Base-by-base conservation (phyloP, 2,888 invertebrate species). In the Apamea epomidion region DNA sequence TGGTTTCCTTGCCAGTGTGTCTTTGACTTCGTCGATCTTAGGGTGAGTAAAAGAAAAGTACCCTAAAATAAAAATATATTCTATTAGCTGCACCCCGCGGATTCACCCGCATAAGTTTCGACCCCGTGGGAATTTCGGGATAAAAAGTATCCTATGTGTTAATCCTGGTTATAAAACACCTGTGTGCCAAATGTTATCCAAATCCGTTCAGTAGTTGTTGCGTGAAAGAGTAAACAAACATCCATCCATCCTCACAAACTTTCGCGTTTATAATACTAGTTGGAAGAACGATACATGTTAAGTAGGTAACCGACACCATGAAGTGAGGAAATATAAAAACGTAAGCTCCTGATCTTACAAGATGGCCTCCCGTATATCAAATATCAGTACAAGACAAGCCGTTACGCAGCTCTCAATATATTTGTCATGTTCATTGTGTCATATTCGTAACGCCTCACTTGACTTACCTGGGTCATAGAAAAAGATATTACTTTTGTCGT, bases 361-460 rank as follows among this genome's bases (percentile, higher is more conserved):
- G 42, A 75, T 67, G 48, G 65, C 7, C 0, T 8, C 16, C 54
- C 1, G 6, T 68, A 65, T 48, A 68, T 74, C 45, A 62, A 54
- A 77, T 65, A 77, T 54, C 12, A 25, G 8, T 51, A 42, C n/a
- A 51, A 54, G 65, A 45, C n/a, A 54, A 21, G 8, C 51, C 18
- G n/a, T 8, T 73, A 37, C 60, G 0, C 2, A 14, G 4, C n/a
- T 77, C 10, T 21, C 78, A 58, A 67, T 67, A 74, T 74, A 48
- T 67, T 77, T 58, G 48, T 67, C 67, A 78, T 32, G 32, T 32
- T 54, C 8, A 78, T 76, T 77, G 78, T 67, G 32, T 76, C n/a
- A 45, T 65, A 65, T 77, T 67, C 18, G 75, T 62, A 76, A 7
- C 76, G 60, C 4, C 75, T 77, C 51, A 37, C 6, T 64, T 21